Evolutionary conservation across 1,140 invertebrate species (phyloP), one percentile per base, ranked within the genome.

Genomic region (Colletes gigas): DNA sequence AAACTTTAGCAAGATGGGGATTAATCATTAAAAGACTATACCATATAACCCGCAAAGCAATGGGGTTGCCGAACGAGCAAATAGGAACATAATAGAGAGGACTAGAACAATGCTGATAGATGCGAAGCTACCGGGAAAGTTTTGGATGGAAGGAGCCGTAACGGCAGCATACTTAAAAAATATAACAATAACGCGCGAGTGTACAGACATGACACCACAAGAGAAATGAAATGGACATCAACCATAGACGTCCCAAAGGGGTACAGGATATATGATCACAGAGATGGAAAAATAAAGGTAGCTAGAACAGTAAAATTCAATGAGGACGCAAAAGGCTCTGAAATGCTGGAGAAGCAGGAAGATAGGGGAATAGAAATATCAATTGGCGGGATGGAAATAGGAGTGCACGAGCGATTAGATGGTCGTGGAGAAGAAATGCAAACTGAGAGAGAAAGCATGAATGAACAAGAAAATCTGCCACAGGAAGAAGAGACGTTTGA

Each of bases 11-110:
- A 1, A n/a, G 1, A 72, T 21, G 8, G 70, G 57, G 3, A 72
- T 72, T 19, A 4, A n/a, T 12, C 55, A 47, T 30, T 9, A 60
- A 41, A 19, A 8, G 7, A 47, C 59, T 3, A n/a, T 65, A 10
- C 3, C 72, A 15, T 62, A 74, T 17, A 54, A 52, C 8, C 72
- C 44, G 1, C 41, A 52, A 74, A 52, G 44, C 17, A 54, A 74
- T 41, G 60, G 72, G 1, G 50, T 65, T 5, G 72, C 72, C 15
- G 59, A 54, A 39, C 50, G 72, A 55, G 8, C 10, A 0, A 74
- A 74, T 17, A 19, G 72, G 17, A 21, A 7, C 0, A 5, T 71
- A 3, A n/a, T 39, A n/a, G 69, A 60, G 1, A 71, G 17, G 15
- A 52, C 55, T 12, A 17, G 55, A 41, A 21, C 44, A 7, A 15